Evolutionary conservation across 2,113 vertebrate species (phyloP), one percentile per base, ranked within the genome.

Genomic region (Tetrao urogallus): DNA sequence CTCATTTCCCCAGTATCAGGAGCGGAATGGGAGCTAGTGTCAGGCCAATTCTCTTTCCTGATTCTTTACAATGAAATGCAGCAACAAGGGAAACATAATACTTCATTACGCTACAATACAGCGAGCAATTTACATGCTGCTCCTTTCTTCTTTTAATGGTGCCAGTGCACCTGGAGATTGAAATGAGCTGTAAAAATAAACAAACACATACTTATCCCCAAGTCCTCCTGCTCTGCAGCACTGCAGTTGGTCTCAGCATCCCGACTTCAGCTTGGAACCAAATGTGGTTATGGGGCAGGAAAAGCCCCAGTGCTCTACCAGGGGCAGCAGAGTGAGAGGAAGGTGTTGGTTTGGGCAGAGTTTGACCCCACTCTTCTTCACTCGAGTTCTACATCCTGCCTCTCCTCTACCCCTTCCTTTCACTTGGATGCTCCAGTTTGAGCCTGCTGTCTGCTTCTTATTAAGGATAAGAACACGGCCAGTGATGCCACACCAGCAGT

Each of bases 341-440:
- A 47, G 10, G 27, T 20, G 52, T 34, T n/a, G 2, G 28, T 1
- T 54, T 7, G 12, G 25, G 56, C 60, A 34, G 2, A 17, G 54
- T 19, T 47, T 1, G 0, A 2, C 2, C 48, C 0, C 11, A 20
- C 48, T 3, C 8, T 13, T 0, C 48, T n/a, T 28, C 45, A 13
- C 16, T 6, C 0, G 0, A 10, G 8, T 4, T 15, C n/a, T 21
- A 18, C 1, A 0, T 11, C 63, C 54, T 18, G 30, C 27, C 28
- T 16, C 19, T 63, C 60, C 43, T 69, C 64, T 6, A 4, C 22
- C 36, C 10, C 1, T 34, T 63, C 34, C 30, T 3, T 19, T 1
- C 38, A 8, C 0, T 1, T 1, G 71, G 54, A 4, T 11, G 77
- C 50, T 81, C 34, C 6, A 0, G 15, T 6, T 30, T 61, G 2